Evolutionary conservation across 2,888 invertebrate genomes (phyloP).

Genomic region (Leptopilina myrica): DNA sequence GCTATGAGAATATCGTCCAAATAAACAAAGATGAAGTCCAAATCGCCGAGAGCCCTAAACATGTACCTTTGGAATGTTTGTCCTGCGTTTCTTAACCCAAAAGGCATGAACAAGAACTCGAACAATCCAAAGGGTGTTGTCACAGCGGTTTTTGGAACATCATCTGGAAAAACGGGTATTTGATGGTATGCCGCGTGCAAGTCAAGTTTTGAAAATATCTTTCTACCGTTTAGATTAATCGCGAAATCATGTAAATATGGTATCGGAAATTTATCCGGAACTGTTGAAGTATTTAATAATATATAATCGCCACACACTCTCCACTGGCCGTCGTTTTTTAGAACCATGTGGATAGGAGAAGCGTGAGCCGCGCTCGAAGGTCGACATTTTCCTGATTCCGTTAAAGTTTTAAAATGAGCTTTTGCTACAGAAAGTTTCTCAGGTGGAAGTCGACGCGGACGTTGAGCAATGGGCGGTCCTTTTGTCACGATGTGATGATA

Average conservation of each 20-base stretch:
- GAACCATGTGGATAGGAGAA: neutral
- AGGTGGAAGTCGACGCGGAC: neutral
- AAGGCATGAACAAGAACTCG: slow-evolving; percentile 53
- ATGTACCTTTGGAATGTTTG: slow-evolving; percentile 48
- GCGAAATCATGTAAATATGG: neutral
- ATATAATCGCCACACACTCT: neutral
- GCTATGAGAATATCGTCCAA: slow-evolving; percentile 55
- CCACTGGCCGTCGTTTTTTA: neutral
- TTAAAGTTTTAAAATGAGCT: neutral
- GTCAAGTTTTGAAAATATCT: neutral
- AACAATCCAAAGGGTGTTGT: slow-evolving; percentile 52
- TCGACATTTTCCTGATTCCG: neutral
- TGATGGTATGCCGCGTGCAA: neutral
- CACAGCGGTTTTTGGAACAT: slow-evolving; percentile 32
- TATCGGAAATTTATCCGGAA: neutral
- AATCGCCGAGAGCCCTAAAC: slow-evolving; percentile 52
- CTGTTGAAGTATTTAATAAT: neutral
- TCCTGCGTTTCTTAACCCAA: slow-evolving; percentile 60
- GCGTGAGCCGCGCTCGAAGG: neutral
- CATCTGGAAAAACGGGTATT: neutral
- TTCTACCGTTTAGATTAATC: neutral
- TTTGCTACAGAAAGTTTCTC: neutral
- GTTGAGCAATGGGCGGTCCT: neutral
- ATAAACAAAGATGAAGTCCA: slow-evolving; percentile 52
- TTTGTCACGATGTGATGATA: neutral